Base-by-base conservation (phyloP, 2,888 invertebrate species). In the Thyatira batis region DNA sequence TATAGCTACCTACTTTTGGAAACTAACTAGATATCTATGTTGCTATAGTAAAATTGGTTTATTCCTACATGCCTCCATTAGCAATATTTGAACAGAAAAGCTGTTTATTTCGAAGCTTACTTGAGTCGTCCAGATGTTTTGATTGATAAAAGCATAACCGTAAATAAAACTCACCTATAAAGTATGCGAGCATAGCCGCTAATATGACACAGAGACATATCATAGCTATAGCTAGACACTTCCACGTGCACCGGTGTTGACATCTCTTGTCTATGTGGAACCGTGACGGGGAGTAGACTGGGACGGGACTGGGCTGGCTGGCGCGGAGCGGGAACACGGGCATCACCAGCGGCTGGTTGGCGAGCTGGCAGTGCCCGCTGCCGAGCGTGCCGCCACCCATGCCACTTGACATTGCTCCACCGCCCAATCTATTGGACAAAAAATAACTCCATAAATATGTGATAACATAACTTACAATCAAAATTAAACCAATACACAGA, bases 241-340 rank as follows among this genome's bases (percentile, higher is more conserved):
- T 97, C 98, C 98, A 98, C 84, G 98, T 97, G 94, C 98, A 98
- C 73, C 97, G 94, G 88, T 97, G 97, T 87, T 96, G 97, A 93
- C 97, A 97, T 73, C 97, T 95, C 92, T 98, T 98, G 93, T 97
- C 97, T 93, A 97, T 97, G 94, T 97, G 97, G 93, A 97, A 97
- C 89, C 97, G 95, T 84, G 97, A 97, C 84, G 97, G 97, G 77
- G 97, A 97, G 93, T 97, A 97, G 20, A 90, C 91, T 4, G 92
- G 92, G 72, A 90, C 92, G 67, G 97, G 97, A 84, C 96, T 96
- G 77, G 97, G 96, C 86, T 96, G 96, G 73, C 95, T 95, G 81
- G 96, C 95, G 61, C 96, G 94, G 73, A 96, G 93, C 49, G 97
- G 97, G 92, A 97, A 97, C 78, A 96, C 97, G 57, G 97, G 96